Evolutionary conservation across 2,797 vertebrate genomes (phyloP).

Genomic region (Sebastiscus albofasciatus): DNA sequence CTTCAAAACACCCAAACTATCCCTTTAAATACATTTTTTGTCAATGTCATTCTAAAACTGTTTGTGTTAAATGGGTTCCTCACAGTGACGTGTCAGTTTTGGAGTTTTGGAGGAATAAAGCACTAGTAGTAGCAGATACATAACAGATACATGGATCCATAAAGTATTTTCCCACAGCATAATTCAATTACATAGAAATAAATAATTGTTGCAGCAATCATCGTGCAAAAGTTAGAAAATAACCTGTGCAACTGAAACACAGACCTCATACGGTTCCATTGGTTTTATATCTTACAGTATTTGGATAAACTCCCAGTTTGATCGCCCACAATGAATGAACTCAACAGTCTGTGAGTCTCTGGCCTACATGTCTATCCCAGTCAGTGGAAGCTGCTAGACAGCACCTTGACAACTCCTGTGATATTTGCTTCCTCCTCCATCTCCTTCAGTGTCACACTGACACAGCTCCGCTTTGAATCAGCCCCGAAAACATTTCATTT

Average conservation of each 20-base stretch:
- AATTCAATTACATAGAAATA: neutral
- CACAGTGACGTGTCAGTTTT: neutral
- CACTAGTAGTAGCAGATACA: neutral
- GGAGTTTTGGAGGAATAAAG: neutral
- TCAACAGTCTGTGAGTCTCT: constrained; percentile 23
- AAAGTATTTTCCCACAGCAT: neutral
- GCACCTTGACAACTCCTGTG: constrained; percentile 29
- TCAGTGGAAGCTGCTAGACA: constrained; percentile 30
- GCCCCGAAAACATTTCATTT: constrained; percentile 38
- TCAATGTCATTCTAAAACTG: neutral
- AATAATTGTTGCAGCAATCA: neutral
- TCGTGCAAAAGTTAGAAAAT: neutral
- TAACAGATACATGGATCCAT: neutral
- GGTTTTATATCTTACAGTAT: neutral
- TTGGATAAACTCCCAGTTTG: constrained; percentile 17
- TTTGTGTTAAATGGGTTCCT: neutral
- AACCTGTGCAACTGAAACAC: neutral
- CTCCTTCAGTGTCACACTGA: constrained; percentile 26
- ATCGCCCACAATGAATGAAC: constrained; percentile 11
- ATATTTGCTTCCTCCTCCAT: constrained; percentile 40
- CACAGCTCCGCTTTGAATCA: constrained; percentile 23
- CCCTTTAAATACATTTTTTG: no score
- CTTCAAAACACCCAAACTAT: no score
- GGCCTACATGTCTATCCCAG: constrained; percentile 29
- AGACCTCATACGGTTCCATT: neutral